A percentile compares a stretch with the other conserved stretches of the same genome.
Evolutionary conservation across 2,797 vertebrate genomes (phyloP).

Genomic region (Philypnodon macrostomus): DNA sequence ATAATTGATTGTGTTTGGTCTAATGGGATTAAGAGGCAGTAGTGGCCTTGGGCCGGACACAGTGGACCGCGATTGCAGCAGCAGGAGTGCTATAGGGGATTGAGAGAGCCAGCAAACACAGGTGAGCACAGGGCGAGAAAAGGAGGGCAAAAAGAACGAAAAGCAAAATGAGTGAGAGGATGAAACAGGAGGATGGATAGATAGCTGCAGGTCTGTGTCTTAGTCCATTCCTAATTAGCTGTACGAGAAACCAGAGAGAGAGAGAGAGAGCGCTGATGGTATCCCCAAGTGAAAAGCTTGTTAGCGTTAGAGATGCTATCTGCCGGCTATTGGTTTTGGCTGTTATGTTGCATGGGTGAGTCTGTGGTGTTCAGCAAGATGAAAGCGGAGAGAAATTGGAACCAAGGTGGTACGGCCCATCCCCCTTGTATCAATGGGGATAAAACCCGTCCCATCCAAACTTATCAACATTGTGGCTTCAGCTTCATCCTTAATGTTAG

Average conservation of each 20-base stretch:
- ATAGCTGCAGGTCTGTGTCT: slow-evolving; percentile 68
- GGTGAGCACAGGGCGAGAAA: slow-evolving; percentile 20
- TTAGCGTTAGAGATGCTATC: slow-evolving; percentile 77
- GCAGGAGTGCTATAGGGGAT: slow-evolving; percentile 41
- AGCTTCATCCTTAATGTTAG: slow-evolving; percentile 38
- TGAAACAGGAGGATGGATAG: slow-evolving; percentile 56
- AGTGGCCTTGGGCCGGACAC: slow-evolving; percentile 66
- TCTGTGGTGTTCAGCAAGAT: slow-evolving; percentile 56
- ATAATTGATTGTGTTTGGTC: slow-evolving; percentile 77
- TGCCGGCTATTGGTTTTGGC: slow-evolving; percentile 74
- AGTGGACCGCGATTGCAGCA: slow-evolving; percentile 33
- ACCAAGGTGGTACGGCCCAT: slow-evolving; percentile 48
- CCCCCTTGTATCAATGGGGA: slow-evolving; percentile 44
- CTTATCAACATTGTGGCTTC: slow-evolving; percentile 46
- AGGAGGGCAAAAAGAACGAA: slow-evolving; percentile 9
- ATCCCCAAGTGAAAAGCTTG: slow-evolving; percentile 75
- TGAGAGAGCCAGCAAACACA: slow-evolving; percentile 26
- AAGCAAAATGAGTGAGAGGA: slow-evolving; percentile 30
- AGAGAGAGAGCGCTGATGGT: too few species aligned
- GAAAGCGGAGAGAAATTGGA: slow-evolving; percentile 56
- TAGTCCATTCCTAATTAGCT: slow-evolving; percentile 72
- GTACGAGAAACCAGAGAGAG: slow-evolving; percentile 54
- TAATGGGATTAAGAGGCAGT: slow-evolving; percentile 76
- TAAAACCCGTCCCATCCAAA: slow-evolving; percentile 50
- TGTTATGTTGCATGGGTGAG: slow-evolving; percentile 60